phyloP scores from a whole-genome alignment of 2,113 vertebrate genomes.

The Takifugu bimaculatus region DNA sequence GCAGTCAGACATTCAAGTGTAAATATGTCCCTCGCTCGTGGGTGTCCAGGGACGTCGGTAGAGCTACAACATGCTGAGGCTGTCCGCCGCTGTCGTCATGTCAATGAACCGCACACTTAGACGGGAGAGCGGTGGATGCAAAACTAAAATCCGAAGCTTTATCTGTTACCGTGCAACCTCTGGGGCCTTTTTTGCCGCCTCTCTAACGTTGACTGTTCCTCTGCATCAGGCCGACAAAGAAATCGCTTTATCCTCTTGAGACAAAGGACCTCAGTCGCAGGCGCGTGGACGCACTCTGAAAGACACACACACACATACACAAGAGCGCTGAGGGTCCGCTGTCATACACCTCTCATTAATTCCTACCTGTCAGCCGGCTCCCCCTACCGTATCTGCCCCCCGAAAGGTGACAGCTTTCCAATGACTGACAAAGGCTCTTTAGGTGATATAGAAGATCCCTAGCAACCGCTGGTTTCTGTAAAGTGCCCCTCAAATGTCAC shows the following conservation, averaged over 20 bases:
- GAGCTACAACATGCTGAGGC: background rate
- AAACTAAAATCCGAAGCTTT: constrained; percentile 4
- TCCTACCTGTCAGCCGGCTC: constrained; percentile 68
- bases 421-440: constrained; percentile 77
- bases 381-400: constrained; percentile 61
- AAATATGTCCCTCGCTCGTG: constrained; percentile 30
- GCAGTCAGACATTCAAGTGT: constrained; percentile 22
- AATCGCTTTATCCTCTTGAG: constrained; percentile 66
- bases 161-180: background rate
- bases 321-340: constrained; percentile 60
- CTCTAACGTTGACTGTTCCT: constrained; percentile 27
- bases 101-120: constrained; percentile 8
- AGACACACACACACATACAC: constrained; percentile 37
- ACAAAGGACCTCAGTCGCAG: constrained; percentile 64
- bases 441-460: constrained; percentile 78
- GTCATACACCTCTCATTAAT: constrained; percentile 77
- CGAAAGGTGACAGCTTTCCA: constrained; percentile 74
- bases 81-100: constrained; percentile 3
- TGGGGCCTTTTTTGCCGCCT: constrained; percentile 27
- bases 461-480: constrained; percentile 69
- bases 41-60: background rate
- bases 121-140: background rate
- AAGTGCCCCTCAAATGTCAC: constrained; percentile 84
- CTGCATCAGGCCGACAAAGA: constrained; percentile 52
- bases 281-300: constrained; percentile 28